Percentiles rank a stretch among this genome's conserved stretches.
Evolutionary conservation across 2,888 invertebrate genomes (phyloP).

Genomic region (Hemicrepidius hirtus): DNA sequence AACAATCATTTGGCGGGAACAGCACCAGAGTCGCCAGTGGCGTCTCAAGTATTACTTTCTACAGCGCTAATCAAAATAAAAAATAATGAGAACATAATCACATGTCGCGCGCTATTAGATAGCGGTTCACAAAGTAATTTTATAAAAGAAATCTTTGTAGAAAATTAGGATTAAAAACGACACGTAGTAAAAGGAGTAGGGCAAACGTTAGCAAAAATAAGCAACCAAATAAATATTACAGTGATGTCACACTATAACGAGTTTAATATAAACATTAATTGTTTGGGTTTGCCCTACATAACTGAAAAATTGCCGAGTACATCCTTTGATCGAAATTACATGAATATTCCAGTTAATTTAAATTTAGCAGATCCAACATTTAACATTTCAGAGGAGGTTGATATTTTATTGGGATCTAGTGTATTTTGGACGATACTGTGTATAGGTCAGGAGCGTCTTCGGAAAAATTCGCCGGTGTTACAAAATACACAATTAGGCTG

Average conservation of each 20-base stretch:
- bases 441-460: slow-evolving; percentile 33
- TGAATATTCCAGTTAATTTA: slow-evolving; percentile 38
- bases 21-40: neutral
- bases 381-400: slow-evolving; percentile 47
- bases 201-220: neutral
- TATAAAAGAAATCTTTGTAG: slow-evolving; percentile 23
- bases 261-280: slow-evolving; percentile 14
- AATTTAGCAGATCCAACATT: slow-evolving; percentile 54
- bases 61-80: slow-evolving; percentile 10
- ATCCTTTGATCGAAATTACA: slow-evolving; percentile 51
- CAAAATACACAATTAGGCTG: slow-evolving; percentile 54
- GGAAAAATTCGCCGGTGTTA: slow-evolving; percentile 36
- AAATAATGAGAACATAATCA: neutral
- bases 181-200: slow-evolving; percentile 17
- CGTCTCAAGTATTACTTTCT: slow-evolving; percentile 9
- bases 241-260: slow-evolving; percentile 13
- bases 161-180: slow-evolving; percentile 21
- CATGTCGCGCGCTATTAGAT: slow-evolving; percentile 27
- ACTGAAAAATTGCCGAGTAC: slow-evolving; percentile 26
- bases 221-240: slow-evolving; percentile 1
- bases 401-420: slow-evolving; percentile 52
- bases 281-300: slow-evolving; percentile 34
- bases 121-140: slow-evolving; percentile 29
- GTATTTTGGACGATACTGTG: slow-evolving; percentile 48
- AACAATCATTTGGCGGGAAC: neutral